Percentiles rank a stretch among this genome's conserved stretches.
Evolutionary conservation across 2,113 vertebrate genomes (phyloP).

Genomic region (Oreochromis aureus): DNA sequence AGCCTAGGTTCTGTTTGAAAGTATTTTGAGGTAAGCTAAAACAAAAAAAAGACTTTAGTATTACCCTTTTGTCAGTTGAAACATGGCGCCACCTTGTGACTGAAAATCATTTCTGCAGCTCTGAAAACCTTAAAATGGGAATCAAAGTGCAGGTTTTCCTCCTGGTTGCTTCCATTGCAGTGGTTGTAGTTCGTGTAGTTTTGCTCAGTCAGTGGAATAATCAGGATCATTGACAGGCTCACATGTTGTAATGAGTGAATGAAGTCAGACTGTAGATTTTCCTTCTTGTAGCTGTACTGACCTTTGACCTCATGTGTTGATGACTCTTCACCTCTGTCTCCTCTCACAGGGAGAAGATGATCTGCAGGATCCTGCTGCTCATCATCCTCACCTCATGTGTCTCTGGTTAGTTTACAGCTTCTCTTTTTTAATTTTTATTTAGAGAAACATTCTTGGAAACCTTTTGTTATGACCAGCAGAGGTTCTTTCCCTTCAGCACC

Average conservation of each 20-base stretch:
- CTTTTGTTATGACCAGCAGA: no score
- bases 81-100: background rate
- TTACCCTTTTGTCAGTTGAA: background rate
- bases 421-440: no score
- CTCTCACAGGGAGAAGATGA: no score
- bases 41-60: background rate
- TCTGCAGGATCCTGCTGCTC: no score
- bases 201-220: background rate
- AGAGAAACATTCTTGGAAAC: no score
- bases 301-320: no score
- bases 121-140: accelerated
- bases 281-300: background rate
- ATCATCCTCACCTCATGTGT: no score
- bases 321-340: no score
- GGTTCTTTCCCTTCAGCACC: no score
- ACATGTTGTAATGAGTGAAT: accelerated
- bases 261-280: accelerated
- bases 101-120: background rate
- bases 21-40: background rate
- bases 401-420: no score
- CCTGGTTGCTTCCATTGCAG: background rate
- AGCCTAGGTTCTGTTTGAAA: accelerated
- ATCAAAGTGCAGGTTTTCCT: background rate
- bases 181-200: background rate
- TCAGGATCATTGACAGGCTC: accelerated